Conservation (phyloP, 2,113 vertebrate genomes). For the Panurus biarmicus region DNA sequence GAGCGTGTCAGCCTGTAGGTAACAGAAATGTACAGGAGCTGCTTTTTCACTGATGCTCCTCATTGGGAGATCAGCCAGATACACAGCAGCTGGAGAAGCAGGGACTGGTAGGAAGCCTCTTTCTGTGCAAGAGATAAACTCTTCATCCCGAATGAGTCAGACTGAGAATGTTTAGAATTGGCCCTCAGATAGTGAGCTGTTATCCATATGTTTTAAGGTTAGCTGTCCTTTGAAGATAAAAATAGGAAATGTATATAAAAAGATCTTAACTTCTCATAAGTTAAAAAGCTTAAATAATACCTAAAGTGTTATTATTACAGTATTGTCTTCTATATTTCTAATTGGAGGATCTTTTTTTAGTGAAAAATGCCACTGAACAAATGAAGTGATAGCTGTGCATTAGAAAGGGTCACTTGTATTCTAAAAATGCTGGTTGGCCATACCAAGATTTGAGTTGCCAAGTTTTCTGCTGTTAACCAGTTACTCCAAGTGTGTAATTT, state of each 20-base stretch:
- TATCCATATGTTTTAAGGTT: not conserved
- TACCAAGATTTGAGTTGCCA: not conserved
- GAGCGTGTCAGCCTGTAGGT: not conserved
- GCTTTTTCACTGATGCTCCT: not conserved
- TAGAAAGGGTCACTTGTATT: not conserved
- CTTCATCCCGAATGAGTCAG: not conserved
- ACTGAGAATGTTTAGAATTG: not conserved
- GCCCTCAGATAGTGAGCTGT: not conserved
- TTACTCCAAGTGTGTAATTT: not conserved
- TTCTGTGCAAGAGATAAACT: not conserved
- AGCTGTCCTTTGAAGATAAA: not conserved
- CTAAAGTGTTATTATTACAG: not conserved
- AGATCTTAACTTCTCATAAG: not conserved
- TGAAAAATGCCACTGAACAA: not conserved
- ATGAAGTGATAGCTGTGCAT: not conserved
- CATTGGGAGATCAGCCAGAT: not conserved
- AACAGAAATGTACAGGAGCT: not conserved
- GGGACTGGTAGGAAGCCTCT: not conserved
- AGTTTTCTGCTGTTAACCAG: not conserved
- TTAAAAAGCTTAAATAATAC: not conserved
- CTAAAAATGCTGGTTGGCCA: not conserved
- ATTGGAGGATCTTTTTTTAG: not conserved
- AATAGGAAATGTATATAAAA: not conserved
- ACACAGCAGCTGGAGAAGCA: fast-evolving
- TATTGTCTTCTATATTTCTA: not conserved